phyloP scores from a whole-genome alignment of 1,140 invertebrate species.

The Zaprionus kolodkinae region DNA sequence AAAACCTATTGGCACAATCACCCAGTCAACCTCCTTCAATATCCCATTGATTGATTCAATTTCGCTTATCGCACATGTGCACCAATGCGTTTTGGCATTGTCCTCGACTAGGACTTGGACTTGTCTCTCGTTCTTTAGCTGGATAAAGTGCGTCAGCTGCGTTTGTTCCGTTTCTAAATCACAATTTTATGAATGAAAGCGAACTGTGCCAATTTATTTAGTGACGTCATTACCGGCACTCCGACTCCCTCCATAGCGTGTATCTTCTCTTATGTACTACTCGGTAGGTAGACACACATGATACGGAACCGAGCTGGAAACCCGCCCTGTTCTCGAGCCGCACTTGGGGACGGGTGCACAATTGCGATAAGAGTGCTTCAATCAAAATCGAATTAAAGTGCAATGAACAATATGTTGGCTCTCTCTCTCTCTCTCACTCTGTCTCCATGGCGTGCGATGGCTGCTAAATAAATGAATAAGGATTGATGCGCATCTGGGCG shows the following conservation, averaged over 20 bases:
- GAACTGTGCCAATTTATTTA: conserved; percentile 1
- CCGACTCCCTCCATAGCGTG: no score
- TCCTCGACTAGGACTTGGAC: conserved; percentile 7
- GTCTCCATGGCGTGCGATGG: conserved; percentile 13
- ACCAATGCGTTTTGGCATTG: conserved; percentile 60
- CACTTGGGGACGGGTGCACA: conserved; percentile 56
- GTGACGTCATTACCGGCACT: conserved; percentile 35
- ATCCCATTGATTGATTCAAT: conserved; percentile 80
- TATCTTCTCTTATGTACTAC: not conserved
- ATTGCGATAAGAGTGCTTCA: conserved; percentile 76
- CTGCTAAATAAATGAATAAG: conserved; percentile 49
- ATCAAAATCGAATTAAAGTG: conserved; percentile 77
- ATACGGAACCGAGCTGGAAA: conserved; percentile 13
- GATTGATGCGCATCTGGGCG: conserved; percentile 65
- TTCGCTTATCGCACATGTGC: conserved; percentile 84
- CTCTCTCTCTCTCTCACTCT: not conserved
- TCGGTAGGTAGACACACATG: not conserved
- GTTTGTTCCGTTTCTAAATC: conserved; percentile 19
- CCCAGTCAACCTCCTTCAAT: conserved; percentile 52
- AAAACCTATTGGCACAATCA: conserved; percentile 16
- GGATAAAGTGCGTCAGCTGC: conserved; percentile 8
- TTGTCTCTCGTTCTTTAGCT: conserved; percentile 15
- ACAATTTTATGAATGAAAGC: conserved; percentile 47
- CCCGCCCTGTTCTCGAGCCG: not conserved
- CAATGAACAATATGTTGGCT: conserved; percentile 60